These are phyloP conservation scores for Diprion similis DNA, from an alignment of 1,140 invertebrate genomes.

Conservation along the genomic window DNA sequence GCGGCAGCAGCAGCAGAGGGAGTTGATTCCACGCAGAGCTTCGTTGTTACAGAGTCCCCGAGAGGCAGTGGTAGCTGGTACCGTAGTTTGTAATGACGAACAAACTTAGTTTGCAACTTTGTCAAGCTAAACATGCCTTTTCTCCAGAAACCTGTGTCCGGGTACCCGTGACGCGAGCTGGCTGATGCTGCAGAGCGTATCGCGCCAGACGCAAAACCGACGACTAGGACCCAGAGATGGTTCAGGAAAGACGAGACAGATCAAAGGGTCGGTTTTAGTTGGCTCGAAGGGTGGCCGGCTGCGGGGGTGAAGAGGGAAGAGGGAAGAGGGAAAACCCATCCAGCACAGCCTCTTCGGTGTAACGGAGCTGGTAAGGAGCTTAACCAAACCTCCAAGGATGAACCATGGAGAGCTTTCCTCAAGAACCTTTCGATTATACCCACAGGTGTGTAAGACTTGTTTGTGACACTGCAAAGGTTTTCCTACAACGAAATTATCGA, in stretches of 20 bases:
- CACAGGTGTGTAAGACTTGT: no score
- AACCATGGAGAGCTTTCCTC: no score
- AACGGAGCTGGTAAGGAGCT: neutral
- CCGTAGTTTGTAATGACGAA: constrained; percentile 5
- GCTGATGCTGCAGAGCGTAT: neutral
- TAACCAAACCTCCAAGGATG: neutral
- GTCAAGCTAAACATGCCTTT: constrained; percentile 1
- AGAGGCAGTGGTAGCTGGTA: neutral
- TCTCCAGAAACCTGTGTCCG: neutral
- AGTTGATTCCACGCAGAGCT: neutral
- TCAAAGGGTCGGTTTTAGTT: neutral
- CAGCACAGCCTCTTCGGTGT: neutral
- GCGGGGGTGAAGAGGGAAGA: neutral
- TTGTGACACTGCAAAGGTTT: no score
- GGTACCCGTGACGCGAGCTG: neutral
- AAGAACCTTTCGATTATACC: no score
- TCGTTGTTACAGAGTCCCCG: neutral
- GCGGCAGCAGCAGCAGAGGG: neutral
- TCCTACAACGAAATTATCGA: no score
- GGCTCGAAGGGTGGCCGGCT: neutral
- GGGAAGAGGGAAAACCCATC: neutral
- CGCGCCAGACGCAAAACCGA: neutral
- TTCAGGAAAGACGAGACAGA: neutral
- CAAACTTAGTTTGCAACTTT: neutral
- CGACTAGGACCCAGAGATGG: neutral